phyloP scores from a whole-genome alignment of 2,888 invertebrate species.

The Unio delphinus region DNA sequence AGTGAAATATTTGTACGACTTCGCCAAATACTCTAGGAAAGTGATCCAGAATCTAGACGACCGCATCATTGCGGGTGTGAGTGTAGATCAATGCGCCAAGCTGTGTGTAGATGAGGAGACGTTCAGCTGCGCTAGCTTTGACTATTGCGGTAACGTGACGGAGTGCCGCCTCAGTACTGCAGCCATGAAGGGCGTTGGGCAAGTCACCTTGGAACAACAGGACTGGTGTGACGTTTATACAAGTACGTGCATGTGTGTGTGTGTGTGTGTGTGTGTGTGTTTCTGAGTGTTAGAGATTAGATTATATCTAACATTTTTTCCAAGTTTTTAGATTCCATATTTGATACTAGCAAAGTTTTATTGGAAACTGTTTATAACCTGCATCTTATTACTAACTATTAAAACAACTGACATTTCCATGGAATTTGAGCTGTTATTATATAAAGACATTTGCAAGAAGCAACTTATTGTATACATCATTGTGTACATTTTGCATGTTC shows the following conservation, averaged over 20 bases:
- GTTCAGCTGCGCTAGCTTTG: constrained; percentile 51
- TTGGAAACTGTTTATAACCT: too few species aligned
- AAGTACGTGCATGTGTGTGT: constrained; percentile 36
- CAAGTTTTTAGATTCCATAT: too few species aligned
- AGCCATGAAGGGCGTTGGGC: constrained; percentile 42
- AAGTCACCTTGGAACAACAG: constrained; percentile 35
- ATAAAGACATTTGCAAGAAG: too few species aligned
- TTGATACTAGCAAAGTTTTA: too few species aligned
- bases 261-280: too few species aligned
- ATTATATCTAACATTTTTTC: too few species aligned
- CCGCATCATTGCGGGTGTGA: constrained; percentile 39
- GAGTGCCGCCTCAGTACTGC: constrained; percentile 51
- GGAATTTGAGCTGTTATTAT: too few species aligned
- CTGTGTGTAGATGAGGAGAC: constrained; percentile 50
- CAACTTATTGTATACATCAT: too few species aligned
- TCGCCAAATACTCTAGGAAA: constrained; percentile 28
- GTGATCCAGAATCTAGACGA: constrained; percentile 38
- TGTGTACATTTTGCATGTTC: too few species aligned
- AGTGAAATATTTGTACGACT: constrained; percentile 58
- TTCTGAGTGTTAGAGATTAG: too few species aligned
- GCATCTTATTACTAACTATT: too few species aligned
- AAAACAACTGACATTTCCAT: too few species aligned
- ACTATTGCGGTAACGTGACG: constrained; percentile 55
- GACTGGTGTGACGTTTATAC: constrained; percentile 52
- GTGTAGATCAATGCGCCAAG: constrained; percentile 51